phyloP scores from a whole-genome alignment of 1,140 invertebrate genomes.

The Magallana gigas region DNA sequence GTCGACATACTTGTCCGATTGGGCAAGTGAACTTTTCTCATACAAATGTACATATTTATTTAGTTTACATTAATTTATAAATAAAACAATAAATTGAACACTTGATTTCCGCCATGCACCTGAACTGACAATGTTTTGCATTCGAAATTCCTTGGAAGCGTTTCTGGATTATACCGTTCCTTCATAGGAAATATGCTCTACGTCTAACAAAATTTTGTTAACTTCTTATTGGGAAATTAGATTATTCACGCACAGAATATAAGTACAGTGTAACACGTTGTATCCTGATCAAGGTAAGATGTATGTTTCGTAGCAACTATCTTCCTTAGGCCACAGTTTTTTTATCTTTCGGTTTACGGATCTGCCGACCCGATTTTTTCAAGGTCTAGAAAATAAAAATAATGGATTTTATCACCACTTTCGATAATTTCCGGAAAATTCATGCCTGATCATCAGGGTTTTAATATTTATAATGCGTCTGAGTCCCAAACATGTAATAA shows the following conservation, averaged over 20 bases:
- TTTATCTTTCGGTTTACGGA: conserved; percentile 9
- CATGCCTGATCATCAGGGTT: too few relatives aligned
- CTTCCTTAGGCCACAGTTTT: neutral
- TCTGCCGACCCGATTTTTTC: conserved; percentile 4
- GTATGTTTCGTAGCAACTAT: too few relatives aligned
- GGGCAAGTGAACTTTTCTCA: neutral
- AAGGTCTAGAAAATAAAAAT: neutral
- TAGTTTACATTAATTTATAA: conserved; percentile 17
- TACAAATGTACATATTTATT: conserved; percentile 17
- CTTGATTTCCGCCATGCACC: conserved; percentile 13
- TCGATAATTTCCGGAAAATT: too few relatives aligned
- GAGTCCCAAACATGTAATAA: conserved; percentile 9
- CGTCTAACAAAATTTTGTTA: too few relatives aligned
- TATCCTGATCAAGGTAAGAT: neutral
- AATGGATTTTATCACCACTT: too few relatives aligned
- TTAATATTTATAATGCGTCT: neutral
- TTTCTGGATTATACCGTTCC: conserved; percentile 15
- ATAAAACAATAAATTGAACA: neutral
- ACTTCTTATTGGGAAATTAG: too few relatives aligned
- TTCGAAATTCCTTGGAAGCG: conserved; percentile 14
- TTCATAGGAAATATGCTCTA: neutral
- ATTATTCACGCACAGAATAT: conserved; percentile 13
- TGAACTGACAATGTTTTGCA: conserved; percentile 15
- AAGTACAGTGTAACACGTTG: conserved; percentile 10
- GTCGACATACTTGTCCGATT: too few relatives aligned